phyloP scores from a whole-genome alignment of 2,888 invertebrate genomes.

The Ellobium chinense region DNA sequence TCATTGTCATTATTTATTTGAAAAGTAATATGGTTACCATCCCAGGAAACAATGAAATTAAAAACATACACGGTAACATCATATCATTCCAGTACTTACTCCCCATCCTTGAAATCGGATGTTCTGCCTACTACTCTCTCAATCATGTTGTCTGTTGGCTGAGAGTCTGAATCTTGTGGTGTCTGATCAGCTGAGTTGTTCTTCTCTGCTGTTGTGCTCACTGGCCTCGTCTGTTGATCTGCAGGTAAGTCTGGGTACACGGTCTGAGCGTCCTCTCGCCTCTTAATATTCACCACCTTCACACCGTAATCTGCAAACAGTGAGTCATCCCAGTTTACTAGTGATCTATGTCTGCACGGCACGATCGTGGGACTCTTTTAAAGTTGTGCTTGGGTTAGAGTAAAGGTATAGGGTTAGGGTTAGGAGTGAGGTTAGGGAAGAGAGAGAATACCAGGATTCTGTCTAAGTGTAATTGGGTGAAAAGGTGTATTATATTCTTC shows the following conservation, averaged over 20 bases:
- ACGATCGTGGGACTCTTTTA: too few relatives aligned
- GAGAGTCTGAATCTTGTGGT: neutral
- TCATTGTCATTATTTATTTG: too few relatives aligned
- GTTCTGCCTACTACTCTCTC: conserved; percentile 20
- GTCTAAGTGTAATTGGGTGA: too few relatives aligned
- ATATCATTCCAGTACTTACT: conserved; percentile 31
- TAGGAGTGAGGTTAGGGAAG: too few relatives aligned
- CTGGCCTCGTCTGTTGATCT: neutral
- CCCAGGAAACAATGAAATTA: too few relatives aligned
- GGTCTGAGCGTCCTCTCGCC: conserved; percentile 22
- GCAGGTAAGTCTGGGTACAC: conserved; percentile 14
- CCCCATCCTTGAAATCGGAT: conserved; percentile 30
- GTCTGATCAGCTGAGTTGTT: conserved; percentile 4
- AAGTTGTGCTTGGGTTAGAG: too few relatives aligned
- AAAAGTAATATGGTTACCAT: too few relatives aligned
- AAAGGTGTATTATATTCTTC: too few relatives aligned
- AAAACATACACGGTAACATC: too few relatives aligned
- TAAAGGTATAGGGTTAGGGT: too few relatives aligned
- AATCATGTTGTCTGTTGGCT: conserved; percentile 25
- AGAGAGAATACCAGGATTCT: neutral
- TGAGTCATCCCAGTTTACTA: neutral
- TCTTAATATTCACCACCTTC: conserved; percentile 26
- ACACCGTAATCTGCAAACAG: neutral
- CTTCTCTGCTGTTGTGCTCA: neutral
- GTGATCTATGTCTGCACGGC: too few relatives aligned